Conservation (phyloP, 2,888 invertebrate species). For the Schizotus pectinicornis region DNA sequence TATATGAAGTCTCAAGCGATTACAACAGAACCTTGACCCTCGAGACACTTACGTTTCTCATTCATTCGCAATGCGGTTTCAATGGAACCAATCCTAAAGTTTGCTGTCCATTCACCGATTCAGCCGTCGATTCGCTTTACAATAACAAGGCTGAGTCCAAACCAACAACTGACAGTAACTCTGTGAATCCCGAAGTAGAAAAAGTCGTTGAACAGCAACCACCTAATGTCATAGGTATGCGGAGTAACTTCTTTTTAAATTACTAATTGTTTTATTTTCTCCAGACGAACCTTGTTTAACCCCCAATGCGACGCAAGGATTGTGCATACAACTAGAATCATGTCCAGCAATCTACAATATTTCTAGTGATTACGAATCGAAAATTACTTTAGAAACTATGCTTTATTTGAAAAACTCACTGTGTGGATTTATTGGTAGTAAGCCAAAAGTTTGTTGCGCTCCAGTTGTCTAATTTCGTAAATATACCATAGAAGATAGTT, state of each 20-base stretch:
- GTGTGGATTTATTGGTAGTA: conserved; percentile 61
- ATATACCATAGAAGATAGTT: no score
- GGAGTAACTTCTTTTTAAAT: background rate
- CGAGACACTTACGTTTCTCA: conserved; percentile 56
- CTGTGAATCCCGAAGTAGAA: background rate
- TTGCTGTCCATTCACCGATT: conserved; percentile 56
- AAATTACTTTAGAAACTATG: conserved; percentile 47
- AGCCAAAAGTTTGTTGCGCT: conserved; percentile 63
- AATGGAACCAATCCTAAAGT: conserved; percentile 59
- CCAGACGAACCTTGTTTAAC: conserved; percentile 53
- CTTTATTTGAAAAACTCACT: conserved; percentile 60
- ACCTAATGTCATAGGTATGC: background rate
- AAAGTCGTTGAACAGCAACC: no score
- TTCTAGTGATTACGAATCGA: conserved; percentile 36
- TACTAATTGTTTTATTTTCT: background rate
- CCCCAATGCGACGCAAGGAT: conserved; percentile 56
- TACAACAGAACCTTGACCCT: conserved; percentile 38
- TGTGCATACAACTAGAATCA: conserved; percentile 59
- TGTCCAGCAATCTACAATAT: conserved; percentile 57
- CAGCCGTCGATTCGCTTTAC: background rate
- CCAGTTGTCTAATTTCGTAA: background rate
- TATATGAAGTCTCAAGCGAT: conserved; percentile 51
- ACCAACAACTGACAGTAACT: background rate
- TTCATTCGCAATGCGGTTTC: conserved; percentile 63
- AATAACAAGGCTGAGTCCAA: background rate